Conservation (phyloP, 2,797 vertebrate genomes). For the Gymnopithys bicolor region DNA sequence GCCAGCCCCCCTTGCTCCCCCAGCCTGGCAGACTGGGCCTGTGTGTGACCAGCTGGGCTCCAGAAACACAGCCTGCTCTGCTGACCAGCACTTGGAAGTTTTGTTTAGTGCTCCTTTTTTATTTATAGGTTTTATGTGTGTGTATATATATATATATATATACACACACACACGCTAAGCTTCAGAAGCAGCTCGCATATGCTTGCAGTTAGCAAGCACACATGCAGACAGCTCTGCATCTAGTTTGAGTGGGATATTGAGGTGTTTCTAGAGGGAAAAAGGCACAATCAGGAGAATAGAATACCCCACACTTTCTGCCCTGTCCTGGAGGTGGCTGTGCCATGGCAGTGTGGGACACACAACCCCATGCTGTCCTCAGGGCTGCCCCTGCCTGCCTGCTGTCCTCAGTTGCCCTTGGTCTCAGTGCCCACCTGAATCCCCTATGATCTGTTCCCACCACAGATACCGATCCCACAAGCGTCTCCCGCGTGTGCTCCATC, state of each 20-base stretch:
- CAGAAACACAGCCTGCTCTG: fast-evolving
- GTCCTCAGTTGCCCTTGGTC: background rate
- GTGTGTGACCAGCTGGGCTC: background rate
- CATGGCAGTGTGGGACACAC: fast-evolving
- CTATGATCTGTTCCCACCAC: background rate
- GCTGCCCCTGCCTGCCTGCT: fast-evolving
- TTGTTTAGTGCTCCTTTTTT: background rate
- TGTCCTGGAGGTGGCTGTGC: background rate
- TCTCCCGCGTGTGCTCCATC: background rate
- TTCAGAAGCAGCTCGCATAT: background rate
- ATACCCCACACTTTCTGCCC: background rate
- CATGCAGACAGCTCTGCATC: background rate
- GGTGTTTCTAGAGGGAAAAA: background rate
- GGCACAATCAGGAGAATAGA: background rate
- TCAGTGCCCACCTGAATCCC: background rate
- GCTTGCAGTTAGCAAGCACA: background rate
- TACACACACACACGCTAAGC: background rate
- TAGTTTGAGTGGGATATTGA: background rate
- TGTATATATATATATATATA: fast-evolving
- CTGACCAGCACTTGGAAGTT: background rate
- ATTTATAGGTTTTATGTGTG: background rate
- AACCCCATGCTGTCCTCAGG: background rate
- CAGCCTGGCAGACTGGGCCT: fast-evolving
- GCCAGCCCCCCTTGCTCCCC: background rate
- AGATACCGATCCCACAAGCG: background rate